Evolutionary conservation across 2,113 vertebrate species (phyloP).

Genomic region (Engystomops pustulosus): DNA sequence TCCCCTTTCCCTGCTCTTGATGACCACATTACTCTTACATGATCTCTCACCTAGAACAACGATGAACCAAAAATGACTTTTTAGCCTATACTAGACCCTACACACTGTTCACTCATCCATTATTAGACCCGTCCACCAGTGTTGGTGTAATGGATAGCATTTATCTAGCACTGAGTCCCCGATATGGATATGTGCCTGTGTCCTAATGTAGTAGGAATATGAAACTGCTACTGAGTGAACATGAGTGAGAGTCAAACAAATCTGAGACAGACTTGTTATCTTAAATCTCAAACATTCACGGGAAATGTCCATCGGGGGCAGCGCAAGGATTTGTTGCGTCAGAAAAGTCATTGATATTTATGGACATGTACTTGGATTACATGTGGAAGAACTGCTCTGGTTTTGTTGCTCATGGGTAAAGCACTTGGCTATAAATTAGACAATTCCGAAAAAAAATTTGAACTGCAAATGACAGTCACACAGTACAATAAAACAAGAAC

Average conservation of each 20-base stretch:
- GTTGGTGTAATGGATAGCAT: too few species aligned
- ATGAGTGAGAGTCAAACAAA: too few species aligned
- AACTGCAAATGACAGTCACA: slow-evolving; percentile 27
- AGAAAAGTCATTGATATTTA: neutral
- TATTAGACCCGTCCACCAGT: too few species aligned
- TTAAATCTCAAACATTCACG: neutral
- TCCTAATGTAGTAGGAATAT: neutral
- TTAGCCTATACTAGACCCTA: too few species aligned
- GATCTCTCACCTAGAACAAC: too few species aligned
- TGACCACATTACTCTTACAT: too few species aligned
- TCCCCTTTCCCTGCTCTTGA: too few species aligned
- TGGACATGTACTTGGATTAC: neutral
- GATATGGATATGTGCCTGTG: too few species aligned
- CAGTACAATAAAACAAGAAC: slow-evolving; percentile 28
- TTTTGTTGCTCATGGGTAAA: neutral
- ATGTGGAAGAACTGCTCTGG: neutral
- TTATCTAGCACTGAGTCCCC: too few species aligned
- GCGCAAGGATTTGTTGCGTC: neutral
- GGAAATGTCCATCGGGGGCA: neutral
- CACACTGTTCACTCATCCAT: too few species aligned
- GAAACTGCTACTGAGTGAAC: neutral
- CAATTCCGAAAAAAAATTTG: neutral
- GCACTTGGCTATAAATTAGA: neutral
- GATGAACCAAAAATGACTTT: too few species aligned
- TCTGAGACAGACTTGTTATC: too few species aligned